Percentiles rank a stretch among this genome's conserved stretches.
Evolutionary conservation across 2,113 vertebrate species (phyloP).

Genomic region (Nothocercus julius): DNA sequence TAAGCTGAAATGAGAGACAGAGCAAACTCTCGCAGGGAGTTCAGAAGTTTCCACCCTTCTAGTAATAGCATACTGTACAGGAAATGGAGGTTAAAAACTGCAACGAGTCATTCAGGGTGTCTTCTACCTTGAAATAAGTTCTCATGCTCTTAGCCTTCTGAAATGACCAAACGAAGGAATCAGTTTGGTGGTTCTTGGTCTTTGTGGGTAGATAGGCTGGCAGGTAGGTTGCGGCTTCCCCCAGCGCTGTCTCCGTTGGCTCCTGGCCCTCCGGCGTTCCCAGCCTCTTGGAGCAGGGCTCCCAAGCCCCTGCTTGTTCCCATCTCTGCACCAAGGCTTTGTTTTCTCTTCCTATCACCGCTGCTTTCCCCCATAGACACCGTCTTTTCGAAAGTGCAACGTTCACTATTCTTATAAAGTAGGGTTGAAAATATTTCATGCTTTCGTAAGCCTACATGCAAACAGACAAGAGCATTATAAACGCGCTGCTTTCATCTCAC

Average conservation of each 20-base stretch:
- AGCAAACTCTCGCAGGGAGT: conserved; percentile 79
- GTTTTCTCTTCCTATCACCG: not conserved
- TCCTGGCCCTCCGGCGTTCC: not conserved
- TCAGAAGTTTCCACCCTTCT: conserved; percentile 77
- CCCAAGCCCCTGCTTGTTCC: not conserved
- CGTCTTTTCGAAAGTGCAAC: not conserved
- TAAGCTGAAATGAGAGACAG: conserved; percentile 77
- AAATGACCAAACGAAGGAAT: not conserved
- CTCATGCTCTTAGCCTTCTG: conserved; percentile 54
- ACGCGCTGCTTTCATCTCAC: not conserved
- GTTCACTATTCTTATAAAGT: not conserved
- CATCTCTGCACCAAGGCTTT: not conserved
- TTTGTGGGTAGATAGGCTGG: not conserved
- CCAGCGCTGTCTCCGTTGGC: not conserved
- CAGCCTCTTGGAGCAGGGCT: not conserved
- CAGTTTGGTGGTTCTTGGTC: not conserved
- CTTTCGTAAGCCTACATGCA: not conserved
- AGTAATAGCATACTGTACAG: conserved; percentile 75
- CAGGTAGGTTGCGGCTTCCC: not conserved
- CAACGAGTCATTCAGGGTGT: conserved; percentile 72
- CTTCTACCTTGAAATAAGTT: conserved; percentile 70
- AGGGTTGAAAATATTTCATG: not conserved
- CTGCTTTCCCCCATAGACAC: not conserved
- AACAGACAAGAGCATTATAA: not conserved
- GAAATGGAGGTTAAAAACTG: conserved; percentile 74